These are phyloP conservation scores for Potamilus streckersoni DNA, from an alignment of 1,140 invertebrate genomes.

Conservation along the genomic window DNA sequence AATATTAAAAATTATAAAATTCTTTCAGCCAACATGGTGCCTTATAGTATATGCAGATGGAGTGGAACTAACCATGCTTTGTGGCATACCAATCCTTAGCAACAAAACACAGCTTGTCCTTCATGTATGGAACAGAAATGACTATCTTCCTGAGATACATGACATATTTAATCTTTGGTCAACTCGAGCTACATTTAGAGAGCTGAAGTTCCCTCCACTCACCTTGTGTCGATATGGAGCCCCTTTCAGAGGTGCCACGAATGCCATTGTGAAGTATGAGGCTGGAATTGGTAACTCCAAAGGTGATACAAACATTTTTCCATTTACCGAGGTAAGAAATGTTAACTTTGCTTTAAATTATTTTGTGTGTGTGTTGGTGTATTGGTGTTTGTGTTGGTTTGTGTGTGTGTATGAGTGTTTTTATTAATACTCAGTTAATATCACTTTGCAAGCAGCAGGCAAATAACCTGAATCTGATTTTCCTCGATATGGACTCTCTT, in stretches of 20 bases:
- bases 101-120: conserved; percentile 29
- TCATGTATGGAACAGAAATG: conserved; percentile 40
- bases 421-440: no score
- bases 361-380: no score
- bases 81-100: conserved; percentile 38
- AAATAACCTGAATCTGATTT: no score
- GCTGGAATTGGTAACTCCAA: conserved; percentile 10
- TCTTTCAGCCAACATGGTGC: conserved; percentile 33
- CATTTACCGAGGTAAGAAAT: no score
- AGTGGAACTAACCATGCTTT: conserved; percentile 20
- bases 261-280: conserved; percentile 39
- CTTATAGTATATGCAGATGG: conserved; percentile 31
- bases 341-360: no score
- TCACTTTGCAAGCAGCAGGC: no score
- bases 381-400: no score
- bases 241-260: conserved; percentile 37
- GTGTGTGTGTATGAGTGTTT: no score
- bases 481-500: no score
- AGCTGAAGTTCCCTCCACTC: conserved; percentile 28
- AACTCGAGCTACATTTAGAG: conserved; percentile 29
- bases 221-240: conserved; percentile 36
- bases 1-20: no score
- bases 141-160: conserved; percentile 20
- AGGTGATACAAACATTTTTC: no score
- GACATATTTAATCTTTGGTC: conserved; percentile 25